Conservation (phyloP, 1,140 invertebrate species). For the Calliopsis andreniformis region DNA sequence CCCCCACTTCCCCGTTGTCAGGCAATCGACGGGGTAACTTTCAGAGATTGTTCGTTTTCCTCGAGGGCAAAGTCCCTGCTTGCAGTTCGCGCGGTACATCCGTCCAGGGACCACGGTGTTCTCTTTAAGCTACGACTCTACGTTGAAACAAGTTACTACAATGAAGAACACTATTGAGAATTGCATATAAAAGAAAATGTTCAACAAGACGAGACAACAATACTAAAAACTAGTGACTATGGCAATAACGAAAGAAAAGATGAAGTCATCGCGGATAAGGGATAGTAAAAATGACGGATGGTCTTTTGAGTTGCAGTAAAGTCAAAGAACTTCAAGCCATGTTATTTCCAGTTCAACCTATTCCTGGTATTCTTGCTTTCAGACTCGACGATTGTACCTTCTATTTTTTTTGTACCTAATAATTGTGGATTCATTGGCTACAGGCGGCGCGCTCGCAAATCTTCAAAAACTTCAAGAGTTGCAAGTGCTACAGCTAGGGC, state of each 20-base stretch:
- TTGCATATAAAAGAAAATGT: background rate
- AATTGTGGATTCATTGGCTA: background rate
- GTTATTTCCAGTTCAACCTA: constrained; percentile 82
- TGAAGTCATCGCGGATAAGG: constrained; percentile 10
- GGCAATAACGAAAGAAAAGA: constrained; percentile 23
- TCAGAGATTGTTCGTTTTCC: constrained; percentile 14
- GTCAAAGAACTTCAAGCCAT: constrained; percentile 84
- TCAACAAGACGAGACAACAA: background rate
- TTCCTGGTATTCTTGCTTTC: constrained; percentile 71
- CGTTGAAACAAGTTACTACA: no score
- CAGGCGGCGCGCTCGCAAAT: constrained; percentile 46
- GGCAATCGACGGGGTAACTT: constrained; percentile 62
- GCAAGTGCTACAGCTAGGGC: constrained; percentile 53
- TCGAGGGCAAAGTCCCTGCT: constrained; percentile 14
- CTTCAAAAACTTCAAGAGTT: constrained; percentile 44
- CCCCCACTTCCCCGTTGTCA: constrained; percentile 70
- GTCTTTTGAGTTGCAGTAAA: constrained; percentile 67
- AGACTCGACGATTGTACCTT: background rate
- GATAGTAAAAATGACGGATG: constrained; percentile 62
- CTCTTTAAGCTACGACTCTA: background rate
- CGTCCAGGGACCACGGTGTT: background rate
- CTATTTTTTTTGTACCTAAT: background rate
- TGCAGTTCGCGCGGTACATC: constrained; percentile 25
- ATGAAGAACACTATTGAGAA: no score
- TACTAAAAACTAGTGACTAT: no score